These are phyloP conservation scores for Plecturocebus donacophilus DNA, from an alignment of 2,113 vertebrate genomes.

Conservation along the genomic window DNA sequence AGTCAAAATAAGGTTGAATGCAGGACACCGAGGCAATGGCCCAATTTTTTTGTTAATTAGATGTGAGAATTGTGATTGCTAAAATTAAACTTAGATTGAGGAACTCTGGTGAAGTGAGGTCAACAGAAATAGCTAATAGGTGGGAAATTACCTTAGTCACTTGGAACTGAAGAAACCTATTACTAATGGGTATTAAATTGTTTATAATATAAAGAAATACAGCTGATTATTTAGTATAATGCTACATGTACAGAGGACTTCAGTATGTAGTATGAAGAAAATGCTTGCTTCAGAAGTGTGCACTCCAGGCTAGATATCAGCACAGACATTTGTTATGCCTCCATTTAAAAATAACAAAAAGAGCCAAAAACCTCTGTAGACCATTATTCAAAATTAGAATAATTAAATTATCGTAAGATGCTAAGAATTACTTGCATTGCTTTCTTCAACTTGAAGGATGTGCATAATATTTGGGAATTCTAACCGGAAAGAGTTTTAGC, in stretches of 20 bases:
- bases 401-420: slow-evolving; percentile 6
- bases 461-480: neutral
- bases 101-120: slow-evolving; percentile 64
- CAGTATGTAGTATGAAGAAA: neutral
- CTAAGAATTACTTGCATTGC: neutral
- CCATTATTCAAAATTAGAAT: slow-evolving; percentile 25
- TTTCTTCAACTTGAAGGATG: neutral
- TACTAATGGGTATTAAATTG: neutral
- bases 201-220: neutral
- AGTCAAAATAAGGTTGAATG: slow-evolving; percentile 75
- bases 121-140: slow-evolving; percentile 71
- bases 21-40: slow-evolving; percentile 71
- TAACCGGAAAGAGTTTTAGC: neutral
- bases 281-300: neutral
- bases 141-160: slow-evolving; percentile 32
- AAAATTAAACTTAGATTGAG: slow-evolving; percentile 75
- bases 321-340: neutral
- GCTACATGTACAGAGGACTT: neutral
- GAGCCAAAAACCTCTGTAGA: neutral
- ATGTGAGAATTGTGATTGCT: slow-evolving; percentile 78
- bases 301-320: neutral
- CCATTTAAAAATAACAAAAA: neutral
- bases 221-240: neutral
- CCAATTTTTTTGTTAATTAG: slow-evolving; percentile 78
- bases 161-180: slow-evolving; percentile 24